Conservation (phyloP, 2,888 invertebrate species). For the Xanthia icteritia region DNA sequence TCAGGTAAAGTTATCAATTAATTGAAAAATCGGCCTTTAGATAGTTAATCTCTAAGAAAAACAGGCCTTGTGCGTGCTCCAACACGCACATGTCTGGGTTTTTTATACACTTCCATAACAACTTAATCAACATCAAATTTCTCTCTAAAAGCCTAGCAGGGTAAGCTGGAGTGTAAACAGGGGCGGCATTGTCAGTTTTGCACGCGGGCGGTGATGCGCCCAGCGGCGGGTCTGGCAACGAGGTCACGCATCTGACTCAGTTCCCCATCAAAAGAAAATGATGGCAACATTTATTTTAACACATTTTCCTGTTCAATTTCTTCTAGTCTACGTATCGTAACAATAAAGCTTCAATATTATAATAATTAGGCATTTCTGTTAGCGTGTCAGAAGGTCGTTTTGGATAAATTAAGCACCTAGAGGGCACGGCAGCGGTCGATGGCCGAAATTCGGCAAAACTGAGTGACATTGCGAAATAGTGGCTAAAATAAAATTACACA, state of each 20-base stretch:
- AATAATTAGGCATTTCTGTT: constrained; percentile 45
- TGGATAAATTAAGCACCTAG: constrained; percentile 54
- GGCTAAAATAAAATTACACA: constrained; percentile 13
- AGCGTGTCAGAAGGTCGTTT: constrained; percentile 72
- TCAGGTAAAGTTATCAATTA: no score
- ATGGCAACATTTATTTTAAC: not conserved
- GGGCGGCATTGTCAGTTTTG: no score
- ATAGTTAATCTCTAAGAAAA: no score
- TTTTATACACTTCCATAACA: no score
- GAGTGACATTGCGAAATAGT: constrained; percentile 46
- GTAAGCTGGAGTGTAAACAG: no score
- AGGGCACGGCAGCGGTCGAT: constrained; percentile 65
- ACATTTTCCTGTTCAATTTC: constrained; percentile 4
- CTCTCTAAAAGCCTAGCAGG: no score
- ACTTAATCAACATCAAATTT: no score
- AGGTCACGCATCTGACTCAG: constrained; percentile 4
- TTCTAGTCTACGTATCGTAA: constrained; percentile 14
- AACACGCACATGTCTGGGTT: no score
- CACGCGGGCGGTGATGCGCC: no score
- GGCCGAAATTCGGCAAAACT: constrained; percentile 46
- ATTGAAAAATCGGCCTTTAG: no score
- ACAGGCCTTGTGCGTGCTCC: no score
- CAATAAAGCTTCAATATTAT: constrained; percentile 32
- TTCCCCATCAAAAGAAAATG: constrained; percentile 16
- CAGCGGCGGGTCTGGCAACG: no score